Evolutionary conservation across 1,140 invertebrate species (phyloP), one percentile per base, ranked within the genome.

Genomic region (Eubasilissa regina): DNA sequence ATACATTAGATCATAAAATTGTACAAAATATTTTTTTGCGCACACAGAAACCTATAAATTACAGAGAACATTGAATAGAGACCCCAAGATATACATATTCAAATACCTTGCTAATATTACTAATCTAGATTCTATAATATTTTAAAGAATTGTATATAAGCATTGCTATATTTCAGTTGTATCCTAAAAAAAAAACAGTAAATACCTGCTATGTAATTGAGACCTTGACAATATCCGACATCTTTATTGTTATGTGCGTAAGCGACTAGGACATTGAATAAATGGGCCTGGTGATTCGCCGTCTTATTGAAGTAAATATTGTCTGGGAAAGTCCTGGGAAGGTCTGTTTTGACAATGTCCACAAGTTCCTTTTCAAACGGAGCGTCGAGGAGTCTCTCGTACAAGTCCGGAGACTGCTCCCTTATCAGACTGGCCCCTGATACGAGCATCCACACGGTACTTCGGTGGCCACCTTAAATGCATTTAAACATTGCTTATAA

Each of bases 211-310:
- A 98, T 96, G 85, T 97, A 98, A 89, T 98, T 98, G 53, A 98
- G 87, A 56, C 97, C 97, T 92, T 98, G 97, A 85, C 97, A 98
- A 86, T 98, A 98, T 73, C 96, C 96, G 82, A 97, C 93, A 80
- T 93, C 91, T 82, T 91, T 91, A 87, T 97, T 97, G 81, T 96
- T 94, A 86, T 96, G 94, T 72, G 96, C 95, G 90, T 97, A 96
- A n/a, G 96, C 95, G 79, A 94, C 90, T 72, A 98, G 89, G 84
- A 98, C 93, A 89, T 97, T 95, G 83, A 93, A 96, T 13, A 98
- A 88, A 83, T 94, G 92, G 81, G 92, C 89, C 78, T 95, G 93
- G 83, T 94, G 92, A 81, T 92, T 91, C 64, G 92, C 90, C 81
- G 93, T 93, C 78, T 92, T 92, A 81, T 93, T 93, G 85, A 98